Base-by-base conservation (phyloP, 2,888 invertebrate species). In the Nemapogon koenigi region DNA sequence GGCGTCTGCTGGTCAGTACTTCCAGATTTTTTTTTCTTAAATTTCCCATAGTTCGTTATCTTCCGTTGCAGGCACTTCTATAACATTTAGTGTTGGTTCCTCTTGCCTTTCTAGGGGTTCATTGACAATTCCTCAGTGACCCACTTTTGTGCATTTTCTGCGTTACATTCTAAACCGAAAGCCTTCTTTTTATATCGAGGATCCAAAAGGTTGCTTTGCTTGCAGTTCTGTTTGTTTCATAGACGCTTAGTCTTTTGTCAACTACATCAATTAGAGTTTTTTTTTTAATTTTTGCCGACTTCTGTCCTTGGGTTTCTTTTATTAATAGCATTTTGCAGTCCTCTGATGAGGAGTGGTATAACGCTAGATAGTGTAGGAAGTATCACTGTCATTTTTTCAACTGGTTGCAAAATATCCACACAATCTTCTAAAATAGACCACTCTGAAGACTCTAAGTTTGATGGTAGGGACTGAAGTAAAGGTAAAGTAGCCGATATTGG, bases 341-440 rank as follows among this genome's bases (percentile, higher is more conserved):
- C 44, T n/a, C n/a, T n/a, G 25, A 27, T n/a, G 15, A 44, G 33
- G 4, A 48, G 29, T 4, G 43, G 42, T 8, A 46, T 41, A n/a
- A 48, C 39, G 13, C 27, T 41, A 1, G 47, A 48, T 8, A 47
- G 8, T 16, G 40, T 43, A 3, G 41, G 41, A 36, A 41, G 41
- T 33, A 39, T 32, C 8, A 16, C 31, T 6, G 47, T 44, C 10
- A 46, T 16, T 16, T 41, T 25, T 30, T 44, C 42, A 18, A 45
- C 41, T n/a, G 41, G 41, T 22, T 39, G 31, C 16, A 43, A 30
- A 18, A 47, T 10, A 8, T 37, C 17, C 2, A 40, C 14, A 10
- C 28, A 35, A 25, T 45, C 40, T 13, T 37, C 22, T 31, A 40
- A 16, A 14, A 41, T 18, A 31, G 22, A 19, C 41, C 44, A 48